Evolutionary conservation across 2,113 vertebrate genomes (phyloP).

Genomic region (Spilogale gracilis): DNA sequence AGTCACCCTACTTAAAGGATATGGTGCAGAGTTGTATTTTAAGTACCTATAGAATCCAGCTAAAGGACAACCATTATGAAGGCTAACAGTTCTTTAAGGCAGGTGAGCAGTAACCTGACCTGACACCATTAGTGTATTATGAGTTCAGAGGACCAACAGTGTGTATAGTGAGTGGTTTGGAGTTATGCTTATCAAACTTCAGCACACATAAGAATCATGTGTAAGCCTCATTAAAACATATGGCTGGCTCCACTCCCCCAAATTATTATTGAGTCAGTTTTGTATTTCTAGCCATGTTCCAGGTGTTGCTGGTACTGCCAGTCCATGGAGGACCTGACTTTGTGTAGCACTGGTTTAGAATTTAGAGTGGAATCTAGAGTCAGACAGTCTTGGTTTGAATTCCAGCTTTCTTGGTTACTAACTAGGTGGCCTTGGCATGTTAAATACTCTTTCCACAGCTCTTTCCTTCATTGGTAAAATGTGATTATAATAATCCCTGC

Average conservation of each 20-base stretch:
- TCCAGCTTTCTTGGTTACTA: slow-evolving; percentile 11
- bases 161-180: background rate
- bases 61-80: background rate
- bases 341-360: background rate
- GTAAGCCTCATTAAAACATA: background rate
- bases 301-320: background rate
- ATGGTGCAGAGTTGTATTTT: slow-evolving; percentile 5
- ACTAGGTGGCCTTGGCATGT: background rate
- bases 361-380: background rate
- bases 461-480: slow-evolving; percentile 32
- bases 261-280: background rate
- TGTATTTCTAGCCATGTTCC: background rate
- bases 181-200: background rate
- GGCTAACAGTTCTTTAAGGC: background rate
- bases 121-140: background rate
- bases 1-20: background rate
- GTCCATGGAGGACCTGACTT: background rate
- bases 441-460: background rate
- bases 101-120: background rate
- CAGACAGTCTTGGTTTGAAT: slow-evolving; percentile 14
- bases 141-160: background rate
- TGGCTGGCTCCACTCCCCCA: background rate
- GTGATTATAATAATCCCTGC: background rate
- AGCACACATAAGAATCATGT: background rate
- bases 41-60: background rate